Evolutionary conservation across 2,113 vertebrate species (phyloP).

Genomic region (Elgaria multicarinata): DNA sequence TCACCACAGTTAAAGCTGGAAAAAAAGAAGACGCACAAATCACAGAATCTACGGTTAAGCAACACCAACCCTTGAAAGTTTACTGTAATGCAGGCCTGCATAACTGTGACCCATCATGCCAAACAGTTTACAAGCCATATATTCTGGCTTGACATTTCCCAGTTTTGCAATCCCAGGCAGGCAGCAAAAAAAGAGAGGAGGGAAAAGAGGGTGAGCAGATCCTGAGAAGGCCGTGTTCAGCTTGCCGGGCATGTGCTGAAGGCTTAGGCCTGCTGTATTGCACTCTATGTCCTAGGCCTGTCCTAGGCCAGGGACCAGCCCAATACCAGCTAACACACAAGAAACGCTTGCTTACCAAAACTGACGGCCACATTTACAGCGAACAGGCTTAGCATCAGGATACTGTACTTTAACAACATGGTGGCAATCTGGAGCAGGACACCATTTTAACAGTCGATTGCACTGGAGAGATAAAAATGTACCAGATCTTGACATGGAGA

Average conservation of each 20-base stretch:
- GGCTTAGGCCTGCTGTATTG: background rate
- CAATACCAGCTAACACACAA: rapidly evolving
- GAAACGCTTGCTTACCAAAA: constrained; percentile 88
- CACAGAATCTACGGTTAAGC: background rate
- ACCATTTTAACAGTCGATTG: constrained; percentile 99
- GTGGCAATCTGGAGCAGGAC: constrained; percentile 98
- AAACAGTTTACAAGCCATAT: background rate
- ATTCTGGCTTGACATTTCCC: background rate
- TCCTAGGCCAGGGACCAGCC: background rate
- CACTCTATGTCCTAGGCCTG: no score
- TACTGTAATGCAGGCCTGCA: background rate
- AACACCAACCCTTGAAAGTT: background rate
- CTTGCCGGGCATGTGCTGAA: no score
- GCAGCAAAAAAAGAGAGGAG: background rate
- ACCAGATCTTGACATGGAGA: background rate
- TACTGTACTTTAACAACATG: constrained; percentile 99
- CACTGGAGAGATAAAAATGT: constrained; percentile 78
- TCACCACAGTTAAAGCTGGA: constrained; percentile 98
- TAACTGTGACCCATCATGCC: background rate
- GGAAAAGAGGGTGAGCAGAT: background rate
- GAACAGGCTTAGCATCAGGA: constrained; percentile 98
- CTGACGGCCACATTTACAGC: constrained; percentile 98
- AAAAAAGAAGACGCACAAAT: constrained; percentile 43
- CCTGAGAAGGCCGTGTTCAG: no score
- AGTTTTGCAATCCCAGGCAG: background rate